Percentiles rank a stretch among this genome's conserved stretches.
Evolutionary conservation across 2,113 vertebrate species (phyloP).

Genomic region (Muscicapa adusta): DNA sequence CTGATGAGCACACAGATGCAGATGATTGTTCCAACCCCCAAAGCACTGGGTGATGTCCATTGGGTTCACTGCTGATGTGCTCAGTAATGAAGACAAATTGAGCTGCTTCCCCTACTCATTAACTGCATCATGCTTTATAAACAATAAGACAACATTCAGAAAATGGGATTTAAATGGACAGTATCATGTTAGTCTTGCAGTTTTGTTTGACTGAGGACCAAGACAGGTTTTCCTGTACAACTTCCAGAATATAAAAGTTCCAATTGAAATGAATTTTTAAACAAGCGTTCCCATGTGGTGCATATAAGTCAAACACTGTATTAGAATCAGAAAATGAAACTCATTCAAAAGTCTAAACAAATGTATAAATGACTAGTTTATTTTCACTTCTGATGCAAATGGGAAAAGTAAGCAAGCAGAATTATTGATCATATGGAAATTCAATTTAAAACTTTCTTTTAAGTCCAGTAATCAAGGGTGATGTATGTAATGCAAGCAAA

Average conservation of each 20-base stretch:
- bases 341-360: not conserved
- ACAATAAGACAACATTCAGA: not conserved
- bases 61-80: slow-evolving; percentile 1
- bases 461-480: not conserved
- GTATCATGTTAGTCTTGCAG: not conserved
- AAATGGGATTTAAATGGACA: not conserved
- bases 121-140: slow-evolving; percentile 18
- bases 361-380: not conserved
- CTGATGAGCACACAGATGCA: not conserved
- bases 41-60: not conserved
- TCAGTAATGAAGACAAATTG: slow-evolving; percentile 56
- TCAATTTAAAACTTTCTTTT: not conserved
- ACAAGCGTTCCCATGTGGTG: not conserved
- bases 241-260: slow-evolving; percentile 12
- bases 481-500: not conserved
- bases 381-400: slow-evolving; percentile 5
- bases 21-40: not conserved
- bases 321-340: slow-evolving; percentile 6
- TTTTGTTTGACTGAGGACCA: not conserved
- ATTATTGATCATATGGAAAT: not conserved
- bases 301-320: not conserved
- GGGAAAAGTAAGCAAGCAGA: slow-evolving; percentile 7
- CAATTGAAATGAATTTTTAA: slow-evolving; percentile 16
- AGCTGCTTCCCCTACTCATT: slow-evolving; percentile 16
- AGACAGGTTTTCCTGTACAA: not conserved